A percentile compares a stretch with the other conserved stretches of the same genome.
phyloP scores from a whole-genome alignment of 2,888 invertebrate genomes.

The Ethmia dodecea region DNA sequence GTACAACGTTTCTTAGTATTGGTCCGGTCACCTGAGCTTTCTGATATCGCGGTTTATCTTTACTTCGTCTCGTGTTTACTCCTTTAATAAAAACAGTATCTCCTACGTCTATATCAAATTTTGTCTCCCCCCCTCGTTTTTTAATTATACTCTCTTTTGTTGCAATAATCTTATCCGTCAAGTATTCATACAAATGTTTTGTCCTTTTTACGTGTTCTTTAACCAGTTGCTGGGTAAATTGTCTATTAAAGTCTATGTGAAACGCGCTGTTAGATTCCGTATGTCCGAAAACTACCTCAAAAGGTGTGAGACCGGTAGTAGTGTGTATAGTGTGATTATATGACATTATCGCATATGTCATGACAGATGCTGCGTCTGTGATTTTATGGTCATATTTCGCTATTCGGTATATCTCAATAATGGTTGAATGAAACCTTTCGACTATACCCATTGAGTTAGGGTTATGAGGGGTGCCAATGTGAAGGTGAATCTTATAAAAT shows the following conservation, averaged over 20 bases:
- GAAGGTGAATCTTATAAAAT: slow-evolving; percentile 20
- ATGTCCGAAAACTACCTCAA: slow-evolving; percentile 11
- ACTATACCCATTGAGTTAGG: no score
- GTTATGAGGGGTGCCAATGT: slow-evolving; percentile 22
- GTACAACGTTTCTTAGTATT: slow-evolving; percentile 8
- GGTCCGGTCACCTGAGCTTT: slow-evolving; percentile 8
- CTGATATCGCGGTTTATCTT: slow-evolving; percentile 8
- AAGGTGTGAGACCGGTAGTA: slow-evolving; percentile 7
- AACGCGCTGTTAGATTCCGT: slow-evolving; percentile 1
- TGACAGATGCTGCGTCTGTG: slow-evolving; percentile 5
- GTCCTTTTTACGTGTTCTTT: slow-evolving; percentile 10
- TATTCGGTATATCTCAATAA: slow-evolving; percentile 15
- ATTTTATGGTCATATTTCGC: slow-evolving; percentile 15
- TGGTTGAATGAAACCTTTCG: no score
- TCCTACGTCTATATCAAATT: slow-evolving; percentile 6
- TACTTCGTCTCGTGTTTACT: slow-evolving; percentile 15
- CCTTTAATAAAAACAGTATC: slow-evolving; percentile 14
- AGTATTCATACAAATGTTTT: slow-evolving; percentile 9
- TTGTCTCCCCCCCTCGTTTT: slow-evolving; percentile 5
- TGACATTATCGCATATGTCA: no score
- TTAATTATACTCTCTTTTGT: slow-evolving; percentile 5
- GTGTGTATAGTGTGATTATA: slow-evolving; percentile 7
- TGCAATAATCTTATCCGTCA: slow-evolving; percentile 5
- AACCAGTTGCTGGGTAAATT: slow-evolving; percentile 9
- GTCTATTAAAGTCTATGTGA: slow-evolving; percentile 1